Percentiles rank a stretch among this genome's conserved stretches.
phyloP scores from a whole-genome alignment of 2,113 vertebrate species.

The Bos taurus region ARS-UCD2.0 NC_037329.1:61510001-61510500 shows the following conservation, averaged over 20 bases:
- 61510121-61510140: not conserved
- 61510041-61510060: not conserved
- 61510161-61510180: not conserved
- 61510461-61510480: not conserved
- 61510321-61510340: conserved; percentile 26
- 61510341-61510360: not conserved
- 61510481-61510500: not conserved
- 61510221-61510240: not conserved
- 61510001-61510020: not conserved
- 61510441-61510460: not conserved
- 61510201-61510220: not conserved
- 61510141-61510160: not conserved
- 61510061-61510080: not conserved
- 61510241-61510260: not conserved
- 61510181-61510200: not conserved
- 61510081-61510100: not conserved
- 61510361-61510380: not conserved
- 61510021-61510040: not conserved
- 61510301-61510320: not conserved
- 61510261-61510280: not conserved
- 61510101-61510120: not conserved
- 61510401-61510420: not conserved
- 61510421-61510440: not conserved
- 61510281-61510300: not conserved
- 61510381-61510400: not conserved